Conservation (phyloP, 2,113 vertebrate genomes). For the Anoplopoma fimbria region DNA sequence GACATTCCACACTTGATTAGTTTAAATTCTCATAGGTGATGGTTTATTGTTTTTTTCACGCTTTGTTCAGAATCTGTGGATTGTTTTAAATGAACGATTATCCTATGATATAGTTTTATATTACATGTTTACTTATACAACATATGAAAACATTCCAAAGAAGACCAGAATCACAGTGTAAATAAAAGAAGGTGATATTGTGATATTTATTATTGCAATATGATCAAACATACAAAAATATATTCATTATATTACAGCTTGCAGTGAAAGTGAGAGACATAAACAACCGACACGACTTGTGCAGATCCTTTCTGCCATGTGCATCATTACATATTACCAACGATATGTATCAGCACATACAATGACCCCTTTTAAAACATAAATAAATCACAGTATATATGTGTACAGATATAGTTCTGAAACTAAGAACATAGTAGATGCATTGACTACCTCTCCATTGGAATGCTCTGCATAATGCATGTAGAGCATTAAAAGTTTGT, state of each 20-base stretch:
- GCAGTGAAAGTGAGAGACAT: neutral
- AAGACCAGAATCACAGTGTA: neutral
- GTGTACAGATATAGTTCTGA: slow-evolving; percentile 8
- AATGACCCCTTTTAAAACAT: slow-evolving; percentile 20
- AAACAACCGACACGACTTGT: neutral
- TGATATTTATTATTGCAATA: slow-evolving; percentile 34
- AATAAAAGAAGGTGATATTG: neutral
- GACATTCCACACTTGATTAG: neutral
- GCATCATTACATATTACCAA: slow-evolving; percentile 32
- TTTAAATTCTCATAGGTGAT: neutral
- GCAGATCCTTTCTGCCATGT: neutral
- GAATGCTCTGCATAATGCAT: neutral
- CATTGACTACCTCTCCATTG: neutral
- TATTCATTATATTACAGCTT: neutral
- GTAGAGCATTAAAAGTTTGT: neutral
- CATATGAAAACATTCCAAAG: neutral
- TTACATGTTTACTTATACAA: neutral
- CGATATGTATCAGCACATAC: slow-evolving; percentile 28
- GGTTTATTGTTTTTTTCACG: neutral
- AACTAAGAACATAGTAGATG: neutral
- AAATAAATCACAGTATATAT: slow-evolving; percentile 58
- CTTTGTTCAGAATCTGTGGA: neutral
- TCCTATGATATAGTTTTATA: neutral
- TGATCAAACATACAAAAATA: slow-evolving; percentile 65
- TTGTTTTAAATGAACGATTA: neutral